Conservation (phyloP, 1,140 invertebrate species). For the Elysia chlorotica region DNA sequence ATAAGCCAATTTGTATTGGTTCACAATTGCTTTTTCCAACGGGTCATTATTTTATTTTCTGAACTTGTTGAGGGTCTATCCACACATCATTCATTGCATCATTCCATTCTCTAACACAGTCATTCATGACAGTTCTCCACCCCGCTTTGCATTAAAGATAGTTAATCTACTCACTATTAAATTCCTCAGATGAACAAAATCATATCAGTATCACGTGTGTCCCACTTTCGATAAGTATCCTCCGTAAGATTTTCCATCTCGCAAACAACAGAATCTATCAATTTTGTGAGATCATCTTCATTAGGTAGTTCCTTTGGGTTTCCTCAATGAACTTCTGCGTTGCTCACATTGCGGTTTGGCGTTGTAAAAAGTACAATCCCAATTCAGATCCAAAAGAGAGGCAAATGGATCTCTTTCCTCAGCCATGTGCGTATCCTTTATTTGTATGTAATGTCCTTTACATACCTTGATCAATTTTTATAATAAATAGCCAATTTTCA, state of each 20-base stretch:
- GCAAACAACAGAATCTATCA: not conserved
- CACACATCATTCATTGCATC: slow-evolving; percentile 27
- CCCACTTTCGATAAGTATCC: slow-evolving; percentile 7
- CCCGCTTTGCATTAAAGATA: not conserved
- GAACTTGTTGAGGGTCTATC: slow-evolving; percentile 14
- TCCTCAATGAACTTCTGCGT: not conserved
- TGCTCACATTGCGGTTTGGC: slow-evolving; percentile 1
- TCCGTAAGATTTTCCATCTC: slow-evolving; percentile 19
- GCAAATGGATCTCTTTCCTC: not conserved
- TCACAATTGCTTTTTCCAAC: slow-evolving; percentile 15
- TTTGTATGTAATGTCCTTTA: slow-evolving; percentile 7
- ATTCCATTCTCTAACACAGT: slow-evolving; percentile 22
- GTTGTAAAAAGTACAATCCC: slow-evolving; percentile 11
- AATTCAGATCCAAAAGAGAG: slow-evolving; percentile 11
- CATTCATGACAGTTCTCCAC: not conserved
- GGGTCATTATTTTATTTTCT: slow-evolving; percentile 17
- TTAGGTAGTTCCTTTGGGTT: slow-evolving; percentile 5
- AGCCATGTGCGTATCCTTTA: slow-evolving; percentile 1
- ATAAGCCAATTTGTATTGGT: slow-evolving; percentile 24
- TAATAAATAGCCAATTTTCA: slow-evolving; percentile 1
- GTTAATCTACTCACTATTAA: slow-evolving; percentile 23
- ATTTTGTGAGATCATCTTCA: slow-evolving; percentile 13
- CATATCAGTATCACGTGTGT: no score
- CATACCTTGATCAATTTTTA: slow-evolving; percentile 1
- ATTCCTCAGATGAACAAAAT: slow-evolving; percentile 24